phyloP scores from a whole-genome alignment of 2,888 invertebrate species.

The Diogma glabrata region DNA sequence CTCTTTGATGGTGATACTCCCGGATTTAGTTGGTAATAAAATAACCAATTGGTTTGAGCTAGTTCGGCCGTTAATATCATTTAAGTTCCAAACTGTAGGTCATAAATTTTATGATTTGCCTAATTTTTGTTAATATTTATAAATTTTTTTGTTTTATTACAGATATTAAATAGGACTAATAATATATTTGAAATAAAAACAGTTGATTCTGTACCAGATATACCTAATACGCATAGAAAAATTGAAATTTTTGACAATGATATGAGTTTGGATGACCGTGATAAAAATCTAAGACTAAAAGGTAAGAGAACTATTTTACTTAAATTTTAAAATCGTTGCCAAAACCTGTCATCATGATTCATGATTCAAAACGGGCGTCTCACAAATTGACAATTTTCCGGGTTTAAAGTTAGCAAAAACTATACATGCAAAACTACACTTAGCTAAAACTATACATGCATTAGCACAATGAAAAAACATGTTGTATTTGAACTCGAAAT shows the following conservation, averaged over 20 bases:
- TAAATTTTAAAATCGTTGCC: no score
- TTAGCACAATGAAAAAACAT: no score
- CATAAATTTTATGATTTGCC: not conserved
- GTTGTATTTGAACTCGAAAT: no score
- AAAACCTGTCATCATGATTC: no score
- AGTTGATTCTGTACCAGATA: constrained; percentile 71
- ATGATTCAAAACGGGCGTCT: no score
- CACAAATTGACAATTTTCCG: no score
- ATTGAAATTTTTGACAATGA: constrained; percentile 40
- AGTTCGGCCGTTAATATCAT: constrained; percentile 83
- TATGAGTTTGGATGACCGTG: constrained; percentile 50
- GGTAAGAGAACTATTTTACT: no score
- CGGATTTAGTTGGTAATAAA: constrained; percentile 77
- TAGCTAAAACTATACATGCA: no score
- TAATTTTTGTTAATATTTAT: no score
- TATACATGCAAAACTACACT: no score
- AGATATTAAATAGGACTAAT: constrained; percentile 92
- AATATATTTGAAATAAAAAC: constrained; percentile 94
- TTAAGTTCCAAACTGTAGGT: constrained; percentile 82
- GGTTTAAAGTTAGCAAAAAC: no score
- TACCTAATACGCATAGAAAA: constrained; percentile 44
- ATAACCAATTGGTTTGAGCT: constrained; percentile 87
- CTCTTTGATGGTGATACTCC: constrained; percentile 78
- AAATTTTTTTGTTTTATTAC: constrained; percentile 13
- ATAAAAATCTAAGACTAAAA: constrained; percentile 65